Base-by-base conservation (phyloP, 2,797 vertebrate species). In the Acanthopagrus latus region DNA sequence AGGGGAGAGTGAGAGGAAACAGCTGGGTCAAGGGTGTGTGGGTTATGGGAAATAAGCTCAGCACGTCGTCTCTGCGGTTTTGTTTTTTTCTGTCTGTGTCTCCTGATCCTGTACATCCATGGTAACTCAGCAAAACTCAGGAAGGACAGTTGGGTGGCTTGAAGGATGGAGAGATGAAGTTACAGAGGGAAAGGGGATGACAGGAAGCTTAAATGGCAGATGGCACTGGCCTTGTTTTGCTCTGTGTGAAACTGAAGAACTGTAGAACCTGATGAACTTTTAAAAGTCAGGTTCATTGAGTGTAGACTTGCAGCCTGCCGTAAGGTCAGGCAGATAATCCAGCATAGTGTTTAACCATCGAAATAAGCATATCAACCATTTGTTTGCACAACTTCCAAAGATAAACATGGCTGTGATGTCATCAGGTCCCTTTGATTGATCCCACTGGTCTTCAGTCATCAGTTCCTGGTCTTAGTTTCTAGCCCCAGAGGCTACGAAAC, bases 31-130 rank as follows among this genome's bases (percentile, higher is more conserved):
- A 71, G 86, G 87, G 84, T 90, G 85, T 68, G 13, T 44, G 85
- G 84, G 90, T 91, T 90, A 59, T 92, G 90, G 93, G 93, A 94
- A 94, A 92, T 90, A 29, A 92, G 74, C 79, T 89, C 85, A 81
- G 82, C 81, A 58, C 59, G 77, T 9, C 38, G 8, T 38, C 38
- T 38, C 62, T 54, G 74, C 5, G 5, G 38, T 70, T 80, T 71
- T 75, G 52, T 65, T 80, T 76, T 38, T 58, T 69, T 52, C 70
- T 58, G 54, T 70, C 72, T 66, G 66, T 74, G 18, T 23, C 72
- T 82, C 64, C 58, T 74, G 64, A 69, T 81, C 70, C 75, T 80
- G 65, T 21, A 65, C 82, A 73, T 89, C 47, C 38, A 33, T 14
- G 23, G 27, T 21, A n/a, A n/a, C 74, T 89, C 81, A 88, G 87